These are phyloP conservation scores for Metopia argyrocephala DNA, from an alignment of 2,888 invertebrate genomes.

Conservation along the genomic window DNA sequence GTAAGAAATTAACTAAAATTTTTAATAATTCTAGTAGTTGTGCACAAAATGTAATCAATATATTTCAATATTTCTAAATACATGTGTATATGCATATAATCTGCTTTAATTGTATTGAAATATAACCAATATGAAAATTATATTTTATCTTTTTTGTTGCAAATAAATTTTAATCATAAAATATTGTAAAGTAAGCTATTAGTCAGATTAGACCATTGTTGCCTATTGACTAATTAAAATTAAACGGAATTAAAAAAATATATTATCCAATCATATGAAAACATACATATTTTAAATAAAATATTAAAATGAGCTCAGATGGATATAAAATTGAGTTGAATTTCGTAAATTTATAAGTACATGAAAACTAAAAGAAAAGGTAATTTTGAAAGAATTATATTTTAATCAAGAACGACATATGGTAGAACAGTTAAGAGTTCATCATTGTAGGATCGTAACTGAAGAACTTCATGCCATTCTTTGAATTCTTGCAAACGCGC, in stretches of 20 bases:
- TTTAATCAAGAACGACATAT: slow-evolving; percentile 96
- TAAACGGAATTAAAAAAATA: background rate
- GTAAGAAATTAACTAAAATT: too few relatives aligned
- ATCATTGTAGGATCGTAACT: slow-evolving; percentile 86
- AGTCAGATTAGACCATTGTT: too few relatives aligned
- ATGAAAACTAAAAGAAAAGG: background rate
- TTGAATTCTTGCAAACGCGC: slow-evolving; percentile 81
- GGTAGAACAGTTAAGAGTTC: slow-evolving; percentile 94
- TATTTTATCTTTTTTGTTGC: too few relatives aligned
- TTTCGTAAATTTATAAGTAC: background rate
- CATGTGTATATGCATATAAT: too few relatives aligned
- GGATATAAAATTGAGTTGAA: background rate
- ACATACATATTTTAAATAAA: background rate
- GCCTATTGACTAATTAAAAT: too few relatives aligned
- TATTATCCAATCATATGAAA: background rate
- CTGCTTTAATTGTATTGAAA: too few relatives aligned
- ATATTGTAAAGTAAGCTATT: too few relatives aligned
- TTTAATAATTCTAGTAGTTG: too few relatives aligned
- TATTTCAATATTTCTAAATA: too few relatives aligned
- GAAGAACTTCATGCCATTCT: slow-evolving; percentile 94
- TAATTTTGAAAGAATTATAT: background rate
- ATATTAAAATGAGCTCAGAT: background rate
- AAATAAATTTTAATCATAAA: too few relatives aligned
- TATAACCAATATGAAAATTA: too few relatives aligned
- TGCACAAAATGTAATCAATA: too few relatives aligned